These are phyloP conservation scores for Eumerus sabulonum DNA, from an alignment of 2,888 invertebrate species.

Conservation along the genomic window DNA sequence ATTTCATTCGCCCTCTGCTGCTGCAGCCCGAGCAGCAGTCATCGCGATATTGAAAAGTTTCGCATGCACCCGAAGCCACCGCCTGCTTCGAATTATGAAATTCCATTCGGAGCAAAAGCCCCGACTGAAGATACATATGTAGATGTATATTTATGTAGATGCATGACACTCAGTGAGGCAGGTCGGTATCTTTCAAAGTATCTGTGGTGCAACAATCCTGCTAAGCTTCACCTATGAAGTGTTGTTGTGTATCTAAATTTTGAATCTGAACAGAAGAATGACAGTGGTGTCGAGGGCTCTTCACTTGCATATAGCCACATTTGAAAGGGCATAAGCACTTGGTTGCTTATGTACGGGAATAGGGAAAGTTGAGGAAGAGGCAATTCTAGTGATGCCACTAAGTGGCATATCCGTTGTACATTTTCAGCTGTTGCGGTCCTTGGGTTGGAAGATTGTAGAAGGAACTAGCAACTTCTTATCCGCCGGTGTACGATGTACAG, in stretches of 20 bases:
- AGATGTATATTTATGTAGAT: conserved; percentile 14
- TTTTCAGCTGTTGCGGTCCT: conserved; percentile 26
- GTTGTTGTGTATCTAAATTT: conserved; percentile 29
- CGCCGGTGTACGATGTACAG: too few species aligned
- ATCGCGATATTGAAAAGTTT: neutral
- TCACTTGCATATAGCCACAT: conserved; percentile 4
- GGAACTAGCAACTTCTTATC: neutral
- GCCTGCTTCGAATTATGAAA: conserved; percentile 11
- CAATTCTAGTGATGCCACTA: conserved; percentile 1
- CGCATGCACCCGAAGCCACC: neutral
- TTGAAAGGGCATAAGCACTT: conserved; percentile 16
- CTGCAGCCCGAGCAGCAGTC: neutral
- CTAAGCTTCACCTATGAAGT: conserved; percentile 18
- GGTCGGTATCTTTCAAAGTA: too few species aligned
- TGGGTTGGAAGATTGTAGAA: conserved; percentile 3
- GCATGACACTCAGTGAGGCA: neutral
- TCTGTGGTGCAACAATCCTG: neutral
- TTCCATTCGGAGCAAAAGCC: neutral
- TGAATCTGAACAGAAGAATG: conserved; percentile 16
- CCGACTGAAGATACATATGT: conserved; percentile 8
- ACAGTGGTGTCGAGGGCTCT: conserved; percentile 18
- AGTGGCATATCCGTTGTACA: conserved; percentile 24
- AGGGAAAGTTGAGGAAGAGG: neutral
- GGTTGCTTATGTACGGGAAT: neutral
- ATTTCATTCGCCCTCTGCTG: conserved; percentile 1